Conservation (phyloP, 2,113 vertebrate genomes). For the Indicator indicator region DNA sequence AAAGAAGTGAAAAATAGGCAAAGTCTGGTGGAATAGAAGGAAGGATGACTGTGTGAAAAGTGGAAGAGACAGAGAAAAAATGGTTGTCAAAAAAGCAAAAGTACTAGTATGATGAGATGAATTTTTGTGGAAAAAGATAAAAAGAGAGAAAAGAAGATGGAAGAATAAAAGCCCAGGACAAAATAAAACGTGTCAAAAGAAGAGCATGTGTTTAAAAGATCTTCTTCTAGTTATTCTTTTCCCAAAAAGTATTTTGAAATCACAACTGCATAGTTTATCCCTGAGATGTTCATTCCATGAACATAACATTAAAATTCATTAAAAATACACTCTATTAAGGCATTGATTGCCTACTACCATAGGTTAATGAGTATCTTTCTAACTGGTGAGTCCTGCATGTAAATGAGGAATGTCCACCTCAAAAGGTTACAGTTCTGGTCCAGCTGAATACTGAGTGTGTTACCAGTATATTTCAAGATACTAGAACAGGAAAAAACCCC, state of each 20-base stretch:
- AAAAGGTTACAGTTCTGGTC: neutral
- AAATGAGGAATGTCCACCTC: neutral
- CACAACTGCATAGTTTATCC: neutral
- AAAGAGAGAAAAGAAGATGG: neutral
- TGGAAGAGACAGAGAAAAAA: neutral
- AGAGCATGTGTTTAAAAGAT: neutral
- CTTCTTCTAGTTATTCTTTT: neutral
- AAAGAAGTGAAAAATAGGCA: neutral
- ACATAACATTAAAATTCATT: neutral
- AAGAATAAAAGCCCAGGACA: neutral
- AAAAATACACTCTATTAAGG: neutral
- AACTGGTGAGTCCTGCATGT: neutral
- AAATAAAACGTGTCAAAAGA: neutral
- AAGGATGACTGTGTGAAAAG: neutral
- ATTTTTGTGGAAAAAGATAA: neutral
- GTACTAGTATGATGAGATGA: neutral
- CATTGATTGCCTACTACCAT: neutral
- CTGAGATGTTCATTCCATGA: neutral
- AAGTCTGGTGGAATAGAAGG: neutral
- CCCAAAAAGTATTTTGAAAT: neutral
- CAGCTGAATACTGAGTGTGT: neutral
- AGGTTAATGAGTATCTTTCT: conserved; percentile 1
- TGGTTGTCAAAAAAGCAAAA: neutral
- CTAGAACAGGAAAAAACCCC: neutral
- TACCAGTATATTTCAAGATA: neutral